phyloP scores from a whole-genome alignment of 1,140 invertebrate species.

The Stegodyphus mimosarum region DNA sequence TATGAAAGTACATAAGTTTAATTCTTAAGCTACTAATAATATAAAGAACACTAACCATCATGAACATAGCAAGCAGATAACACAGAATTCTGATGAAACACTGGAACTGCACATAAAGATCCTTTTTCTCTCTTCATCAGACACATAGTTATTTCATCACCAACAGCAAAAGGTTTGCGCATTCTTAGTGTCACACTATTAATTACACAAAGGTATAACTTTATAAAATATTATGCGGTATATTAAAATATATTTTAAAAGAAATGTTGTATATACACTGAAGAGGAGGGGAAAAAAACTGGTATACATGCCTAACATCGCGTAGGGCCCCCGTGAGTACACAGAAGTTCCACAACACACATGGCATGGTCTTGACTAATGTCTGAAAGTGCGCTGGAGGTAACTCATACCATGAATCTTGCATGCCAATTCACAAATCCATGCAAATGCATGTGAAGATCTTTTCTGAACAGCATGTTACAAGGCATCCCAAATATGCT shows the following conservation, averaged over 20 bases:
- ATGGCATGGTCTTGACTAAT: too few relatives aligned
- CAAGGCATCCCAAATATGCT: too few relatives aligned
- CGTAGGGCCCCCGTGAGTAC: too few relatives aligned
- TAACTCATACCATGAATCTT: too few relatives aligned
- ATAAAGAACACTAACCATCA: conserved; percentile 46
- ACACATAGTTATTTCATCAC: conserved; percentile 81
- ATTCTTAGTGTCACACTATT: conserved; percentile 26
- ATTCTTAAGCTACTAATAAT: too few relatives aligned
- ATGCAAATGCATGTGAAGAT: too few relatives aligned
- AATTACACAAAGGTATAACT: not conserved
- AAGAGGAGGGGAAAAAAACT: not conserved
- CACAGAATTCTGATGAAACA: conserved; percentile 64
- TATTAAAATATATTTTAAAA: not conserved
- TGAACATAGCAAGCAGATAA: conserved; percentile 21
- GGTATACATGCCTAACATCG: not conserved
- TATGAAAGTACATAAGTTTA: too few relatives aligned
- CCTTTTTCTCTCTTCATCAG: conserved; percentile 88
- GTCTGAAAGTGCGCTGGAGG: too few relatives aligned
- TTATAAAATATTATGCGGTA: not conserved
- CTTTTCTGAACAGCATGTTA: too few relatives aligned
- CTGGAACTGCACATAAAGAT: conserved; percentile 80
- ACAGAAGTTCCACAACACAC: too few relatives aligned
- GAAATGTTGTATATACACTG: not conserved
- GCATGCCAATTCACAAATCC: too few relatives aligned
- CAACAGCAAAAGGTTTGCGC: conserved; percentile 71